Evolutionary conservation across 1,140 invertebrate genomes (phyloP).

Genomic region (Drosophila tristis): DNA sequence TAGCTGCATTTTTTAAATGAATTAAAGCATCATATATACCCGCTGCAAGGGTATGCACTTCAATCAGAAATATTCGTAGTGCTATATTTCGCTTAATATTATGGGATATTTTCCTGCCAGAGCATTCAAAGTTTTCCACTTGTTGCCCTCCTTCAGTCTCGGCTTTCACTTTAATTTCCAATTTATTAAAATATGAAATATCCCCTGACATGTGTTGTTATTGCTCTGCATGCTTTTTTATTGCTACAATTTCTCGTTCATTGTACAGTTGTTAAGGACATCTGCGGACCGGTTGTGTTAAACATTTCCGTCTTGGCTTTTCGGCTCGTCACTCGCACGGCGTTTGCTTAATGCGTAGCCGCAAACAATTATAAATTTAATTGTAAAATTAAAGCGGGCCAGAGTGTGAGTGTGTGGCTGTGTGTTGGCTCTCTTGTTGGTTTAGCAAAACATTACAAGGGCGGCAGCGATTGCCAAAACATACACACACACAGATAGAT

Average conservation of each 20-base stretch:
- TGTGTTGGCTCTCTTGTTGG: slow-evolving; percentile 17
- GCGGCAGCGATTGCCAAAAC: slow-evolving; percentile 26
- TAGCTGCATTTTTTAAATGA: no score
- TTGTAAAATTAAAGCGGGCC: slow-evolving; percentile 60
- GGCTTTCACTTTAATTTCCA: background rate
- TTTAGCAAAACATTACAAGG: slow-evolving; percentile 53
- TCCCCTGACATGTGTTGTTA: slow-evolving; percentile 22
- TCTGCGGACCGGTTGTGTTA: slow-evolving; percentile 50
- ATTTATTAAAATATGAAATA: slow-evolving; percentile 23
- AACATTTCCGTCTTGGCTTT: slow-evolving; percentile 62
- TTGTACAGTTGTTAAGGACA: slow-evolving; percentile 38
- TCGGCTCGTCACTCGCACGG: slow-evolving; percentile 17
- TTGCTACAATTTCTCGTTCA: slow-evolving; percentile 8
- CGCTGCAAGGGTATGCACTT: no score
- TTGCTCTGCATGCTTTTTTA: slow-evolving; percentile 2
- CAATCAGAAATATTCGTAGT: no score
- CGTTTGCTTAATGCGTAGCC: slow-evolving; percentile 24
- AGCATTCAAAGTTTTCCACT: background rate
- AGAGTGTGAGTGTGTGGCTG: slow-evolving; percentile 14
- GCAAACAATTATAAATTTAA: slow-evolving; percentile 70
- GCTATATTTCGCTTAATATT: no score
- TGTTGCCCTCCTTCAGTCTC: background rate
- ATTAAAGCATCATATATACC: no score
- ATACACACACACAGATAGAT: background rate
- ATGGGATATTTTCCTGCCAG: background rate